Base-by-base conservation (phyloP, 2,797 vertebrate genomes). In the Cyprinodon diabolis region DNA sequence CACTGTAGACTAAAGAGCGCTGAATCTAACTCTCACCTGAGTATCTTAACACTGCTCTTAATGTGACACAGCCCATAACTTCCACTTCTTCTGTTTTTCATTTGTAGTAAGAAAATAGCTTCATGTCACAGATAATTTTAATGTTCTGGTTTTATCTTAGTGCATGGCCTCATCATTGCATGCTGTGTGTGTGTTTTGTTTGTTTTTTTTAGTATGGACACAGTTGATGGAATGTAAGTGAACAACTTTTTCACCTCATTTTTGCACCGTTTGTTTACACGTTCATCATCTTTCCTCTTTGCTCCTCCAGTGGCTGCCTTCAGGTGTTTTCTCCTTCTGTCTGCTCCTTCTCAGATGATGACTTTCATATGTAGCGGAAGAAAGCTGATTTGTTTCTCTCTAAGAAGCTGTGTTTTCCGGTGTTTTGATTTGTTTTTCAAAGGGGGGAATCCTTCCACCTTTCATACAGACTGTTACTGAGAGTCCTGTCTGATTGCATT, bases 201-300 rank as follows among this genome's bases (percentile, higher is more conserved):
- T 79, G 80, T 94, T 69, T 95, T 91, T 96, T 97, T 95, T 97
- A 98, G 96, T 97, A 93, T 84, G 96, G 96, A 97, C 93, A 95
- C 96, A 94, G 95, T 96, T 96, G 96, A 98, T 94, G 96, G 96
- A 96, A 97, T 97, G 96, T 98, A 98, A 97, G 96, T 97, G 96
- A 93, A 95, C 87, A 90, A 95, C 95, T 95, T 94, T 95, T 85
- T 70, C 73, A 72, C 65, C 76, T 72, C 43, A 82, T 75, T 87
- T 86, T 74, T 72, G 88, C 92, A 90, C 57, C 81, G 84, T 48
- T 75, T 77, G 67, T 83, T 49, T 75, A 72, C 19, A 62, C 43
- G 37, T 43, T 67, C 71, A 58, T 3, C 35, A 0, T 25, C 65
- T 48, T 37, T 55, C 63, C 12, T 65, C 47, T 58, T 4, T 2